Percentiles rank a stretch among this genome's conserved stretches.
phyloP scores from a whole-genome alignment of 2,888 invertebrate genomes.

The Eledone cirrhosa region DNA sequence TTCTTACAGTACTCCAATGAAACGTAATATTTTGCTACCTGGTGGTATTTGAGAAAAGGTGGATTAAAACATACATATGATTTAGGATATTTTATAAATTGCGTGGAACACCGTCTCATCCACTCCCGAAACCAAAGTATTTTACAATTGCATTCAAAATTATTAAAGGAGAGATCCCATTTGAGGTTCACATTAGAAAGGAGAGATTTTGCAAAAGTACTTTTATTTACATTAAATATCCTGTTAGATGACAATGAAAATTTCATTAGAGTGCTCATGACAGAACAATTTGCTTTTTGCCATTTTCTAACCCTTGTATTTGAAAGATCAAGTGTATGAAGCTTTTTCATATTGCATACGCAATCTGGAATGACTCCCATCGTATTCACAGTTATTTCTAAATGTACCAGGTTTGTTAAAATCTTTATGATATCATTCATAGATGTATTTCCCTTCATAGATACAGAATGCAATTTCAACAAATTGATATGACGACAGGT shows the following conservation, averaged over 20 bases:
- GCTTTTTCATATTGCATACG: conserved; percentile 24
- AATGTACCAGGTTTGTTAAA: background rate
- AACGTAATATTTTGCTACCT: too few relatives aligned
- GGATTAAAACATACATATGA: conserved; percentile 27
- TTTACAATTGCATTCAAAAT: conserved; percentile 73
- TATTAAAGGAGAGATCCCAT: conserved; percentile 72
- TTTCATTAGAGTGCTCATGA: conserved; percentile 16
- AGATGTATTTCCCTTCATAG: too few relatives aligned
- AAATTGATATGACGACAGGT: too few relatives aligned
- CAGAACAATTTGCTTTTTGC: conserved; percentile 25
- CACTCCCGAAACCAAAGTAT: conserved; percentile 49
- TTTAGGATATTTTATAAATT: conserved; percentile 3
- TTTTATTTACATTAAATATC: conserved; percentile 31
- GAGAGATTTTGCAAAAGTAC: conserved; percentile 32
- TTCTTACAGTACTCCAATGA: too few relatives aligned
- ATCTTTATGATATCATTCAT: background rate
- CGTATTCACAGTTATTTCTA: background rate
- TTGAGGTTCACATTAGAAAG: conserved; percentile 46
- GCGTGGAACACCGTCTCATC: conserved; percentile 17
- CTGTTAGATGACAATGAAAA: conserved; percentile 33
- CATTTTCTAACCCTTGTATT: conserved; percentile 12
- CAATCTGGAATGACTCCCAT: background rate
- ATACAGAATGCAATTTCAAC: too few relatives aligned
- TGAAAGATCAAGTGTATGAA: conserved; percentile 12
- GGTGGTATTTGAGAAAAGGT: background rate